phyloP scores from a whole-genome alignment of 2,797 vertebrate species.

The Anguilla pacifica region DNA sequence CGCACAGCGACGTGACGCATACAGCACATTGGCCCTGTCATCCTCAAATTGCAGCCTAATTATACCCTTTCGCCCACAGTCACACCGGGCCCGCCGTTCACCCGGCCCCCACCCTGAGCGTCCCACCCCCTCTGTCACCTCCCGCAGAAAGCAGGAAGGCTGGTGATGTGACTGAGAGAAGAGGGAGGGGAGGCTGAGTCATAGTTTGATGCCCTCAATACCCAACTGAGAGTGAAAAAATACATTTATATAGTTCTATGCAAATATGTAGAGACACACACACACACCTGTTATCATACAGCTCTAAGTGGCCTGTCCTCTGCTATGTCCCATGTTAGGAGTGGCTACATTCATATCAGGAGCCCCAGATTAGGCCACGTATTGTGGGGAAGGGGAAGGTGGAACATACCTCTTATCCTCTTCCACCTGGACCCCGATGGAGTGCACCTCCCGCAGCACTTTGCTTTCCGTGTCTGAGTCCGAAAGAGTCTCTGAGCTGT shows the following conservation, averaged over 20 bases:
- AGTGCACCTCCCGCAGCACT: constrained; percentile 93
- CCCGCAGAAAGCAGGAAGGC: constrained; percentile 51
- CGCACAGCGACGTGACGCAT: not conserved
- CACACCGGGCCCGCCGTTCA: constrained; percentile 40
- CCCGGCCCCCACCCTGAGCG: constrained; percentile 35
- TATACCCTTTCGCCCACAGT: constrained; percentile 42
- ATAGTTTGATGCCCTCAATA: not conserved
- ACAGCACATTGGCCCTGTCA: not conserved
- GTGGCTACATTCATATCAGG: not conserved
- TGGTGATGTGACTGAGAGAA: not conserved
- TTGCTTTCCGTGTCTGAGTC: constrained; percentile 92
- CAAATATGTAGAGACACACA: not conserved
- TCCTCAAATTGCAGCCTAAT: constrained; percentile 32
- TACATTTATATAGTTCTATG: not conserved
- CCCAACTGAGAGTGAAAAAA: not conserved
- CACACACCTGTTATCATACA: not conserved
- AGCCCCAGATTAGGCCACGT: not conserved
- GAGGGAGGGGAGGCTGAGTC: not conserved
- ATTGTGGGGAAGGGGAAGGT: not conserved
- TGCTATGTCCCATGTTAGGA: not conserved
- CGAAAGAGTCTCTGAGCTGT: constrained; percentile 89
- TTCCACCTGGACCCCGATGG: constrained; percentile 96
- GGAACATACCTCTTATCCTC: constrained; percentile 89
- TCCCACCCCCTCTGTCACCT: constrained; percentile 37
- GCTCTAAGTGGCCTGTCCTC: not conserved